phyloP scores from a whole-genome alignment of 2,797 vertebrate genomes.

The Acanthopagrus latus region DNA sequence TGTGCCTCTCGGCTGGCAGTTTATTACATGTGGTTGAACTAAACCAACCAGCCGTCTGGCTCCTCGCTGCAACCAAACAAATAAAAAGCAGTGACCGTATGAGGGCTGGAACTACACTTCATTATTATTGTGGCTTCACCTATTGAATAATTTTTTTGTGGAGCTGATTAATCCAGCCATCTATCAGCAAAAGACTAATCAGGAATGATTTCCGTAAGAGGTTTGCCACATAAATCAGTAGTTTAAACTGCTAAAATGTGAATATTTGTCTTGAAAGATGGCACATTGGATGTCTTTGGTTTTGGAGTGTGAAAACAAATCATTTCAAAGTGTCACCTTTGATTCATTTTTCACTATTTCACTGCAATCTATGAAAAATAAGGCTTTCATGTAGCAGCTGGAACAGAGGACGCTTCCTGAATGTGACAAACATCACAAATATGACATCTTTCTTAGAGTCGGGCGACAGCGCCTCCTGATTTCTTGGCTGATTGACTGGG shows the following conservation, averaged over 20 bases:
- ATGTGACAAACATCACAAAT: too few relatives aligned
- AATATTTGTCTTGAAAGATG: neutral
- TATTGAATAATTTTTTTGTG: neutral
- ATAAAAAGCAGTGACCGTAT: too few relatives aligned
- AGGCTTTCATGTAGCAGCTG: too few relatives aligned
- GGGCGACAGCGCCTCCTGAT: too few relatives aligned
- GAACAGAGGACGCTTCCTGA: too few relatives aligned
- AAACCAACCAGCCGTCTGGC: constrained; percentile 19
- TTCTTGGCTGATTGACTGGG: too few relatives aligned
- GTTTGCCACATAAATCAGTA: neutral
- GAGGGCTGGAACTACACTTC: neutral
- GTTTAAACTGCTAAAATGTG: neutral
- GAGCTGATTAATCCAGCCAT: neutral
- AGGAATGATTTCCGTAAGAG: neutral
- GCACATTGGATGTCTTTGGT: neutral
- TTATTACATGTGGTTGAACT: constrained; percentile 55
- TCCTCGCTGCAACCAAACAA: neutral
- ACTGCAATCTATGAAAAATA: too few relatives aligned
- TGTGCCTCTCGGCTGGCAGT: constrained; percentile 40
- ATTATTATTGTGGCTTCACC: neutral
- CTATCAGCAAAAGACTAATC: neutral
- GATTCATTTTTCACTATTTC: too few relatives aligned
- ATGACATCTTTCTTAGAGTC: too few relatives aligned
- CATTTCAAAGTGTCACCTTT: neutral
- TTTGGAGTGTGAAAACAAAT: neutral